A percentile compares a stretch with the other conserved stretches of the same genome.
These are phyloP conservation scores for Troglohyphantes excavatus DNA, from an alignment of 2,888 invertebrate species.

Conservation along the genomic window DNA sequence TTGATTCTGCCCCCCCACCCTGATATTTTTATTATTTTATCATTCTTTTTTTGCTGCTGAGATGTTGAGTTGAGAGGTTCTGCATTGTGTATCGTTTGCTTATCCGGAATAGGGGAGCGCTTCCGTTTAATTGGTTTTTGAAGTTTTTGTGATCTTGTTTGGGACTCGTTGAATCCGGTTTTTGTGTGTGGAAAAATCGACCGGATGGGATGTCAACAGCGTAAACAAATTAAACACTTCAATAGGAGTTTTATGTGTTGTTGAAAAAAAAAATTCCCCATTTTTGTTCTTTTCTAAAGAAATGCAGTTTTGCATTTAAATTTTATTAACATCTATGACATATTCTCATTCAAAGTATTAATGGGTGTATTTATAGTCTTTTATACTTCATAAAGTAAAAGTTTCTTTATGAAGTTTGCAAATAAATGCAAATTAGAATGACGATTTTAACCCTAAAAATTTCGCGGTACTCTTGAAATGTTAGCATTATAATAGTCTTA, in stretches of 20 bases:
- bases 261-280: background rate
- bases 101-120: background rate
- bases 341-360: too few species aligned
- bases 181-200: constrained; percentile 33
- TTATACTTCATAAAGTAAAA: too few species aligned
- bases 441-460: too few species aligned
- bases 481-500: too few species aligned
- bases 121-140: constrained; percentile 68
- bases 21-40: too few species aligned
- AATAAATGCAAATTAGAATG: too few species aligned
- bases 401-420: too few species aligned
- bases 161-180: constrained; percentile 39
- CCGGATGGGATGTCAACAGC: constrained; percentile 9
- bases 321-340: too few species aligned
- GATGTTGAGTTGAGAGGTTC: constrained; percentile 7
- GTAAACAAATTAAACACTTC: constrained; percentile 69
- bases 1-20: constrained; percentile 4
- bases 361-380: too few species aligned
- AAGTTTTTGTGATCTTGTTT: constrained; percentile 50
- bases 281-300: too few species aligned
- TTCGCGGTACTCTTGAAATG: too few species aligned
- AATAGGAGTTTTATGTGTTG: background rate
- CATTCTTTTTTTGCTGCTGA: background rate
- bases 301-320: background rate
- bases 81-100: constrained; percentile 11